Conservation (phyloP, 2,797 vertebrate genomes). For the Ispidina picta region DNA sequence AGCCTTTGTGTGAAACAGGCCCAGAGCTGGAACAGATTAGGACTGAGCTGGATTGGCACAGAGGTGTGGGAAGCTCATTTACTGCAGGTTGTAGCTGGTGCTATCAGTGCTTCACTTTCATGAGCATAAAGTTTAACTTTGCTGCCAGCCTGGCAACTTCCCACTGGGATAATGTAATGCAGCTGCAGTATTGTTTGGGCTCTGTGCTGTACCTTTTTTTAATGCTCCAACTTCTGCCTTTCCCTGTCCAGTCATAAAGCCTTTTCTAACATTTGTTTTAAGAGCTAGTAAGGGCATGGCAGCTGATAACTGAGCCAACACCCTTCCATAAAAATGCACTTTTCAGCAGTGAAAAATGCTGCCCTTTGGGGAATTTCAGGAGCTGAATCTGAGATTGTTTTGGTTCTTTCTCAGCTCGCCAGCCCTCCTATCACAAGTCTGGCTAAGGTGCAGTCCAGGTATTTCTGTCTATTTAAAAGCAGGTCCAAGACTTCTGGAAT, state of each 20-base stretch:
- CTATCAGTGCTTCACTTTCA: conserved; percentile 20
- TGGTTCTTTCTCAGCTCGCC: neutral
- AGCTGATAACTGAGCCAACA: conserved; percentile 21
- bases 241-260: conserved; percentile 45
- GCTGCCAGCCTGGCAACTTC: conserved; percentile 59
- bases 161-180: conserved; percentile 54
- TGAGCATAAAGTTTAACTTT: conserved; percentile 14
- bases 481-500: neutral
- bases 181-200: conserved; percentile 64
- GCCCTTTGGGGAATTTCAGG: conserved; percentile 12
- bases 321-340: conserved; percentile 38
- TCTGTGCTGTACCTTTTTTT: conserved; percentile 62
- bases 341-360: conserved; percentile 53
- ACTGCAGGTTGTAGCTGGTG: conserved; percentile 23
- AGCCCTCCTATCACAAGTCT: neutral
- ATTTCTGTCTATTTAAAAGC: neutral
- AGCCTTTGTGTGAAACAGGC: neutral
- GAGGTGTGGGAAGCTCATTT: conserved; percentile 3
- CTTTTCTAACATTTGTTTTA: conserved; percentile 53
- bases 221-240: conserved; percentile 55
- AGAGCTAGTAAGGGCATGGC: conserved; percentile 54
- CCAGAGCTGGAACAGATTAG: neutral
- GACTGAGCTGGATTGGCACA: conserved; percentile 5
- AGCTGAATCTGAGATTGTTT: neutral
- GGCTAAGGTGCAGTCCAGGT: neutral